phyloP scores from a whole-genome alignment of 2,113 vertebrate genomes.

The Dipodomys spectabilis region DNA sequence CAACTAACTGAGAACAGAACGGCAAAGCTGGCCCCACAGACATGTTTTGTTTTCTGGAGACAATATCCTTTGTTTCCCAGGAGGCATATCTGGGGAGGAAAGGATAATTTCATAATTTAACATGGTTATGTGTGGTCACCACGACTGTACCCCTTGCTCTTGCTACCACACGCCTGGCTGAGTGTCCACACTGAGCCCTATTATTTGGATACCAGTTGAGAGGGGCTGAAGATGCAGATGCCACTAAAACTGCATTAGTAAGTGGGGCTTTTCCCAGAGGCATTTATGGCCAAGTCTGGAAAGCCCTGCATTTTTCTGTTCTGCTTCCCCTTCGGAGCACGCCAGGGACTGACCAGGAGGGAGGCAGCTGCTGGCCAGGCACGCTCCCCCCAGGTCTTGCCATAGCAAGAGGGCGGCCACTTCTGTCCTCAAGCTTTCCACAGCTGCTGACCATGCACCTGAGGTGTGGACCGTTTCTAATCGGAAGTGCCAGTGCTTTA shows the following conservation, averaged over 20 bases:
- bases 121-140: no score
- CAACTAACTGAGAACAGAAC: neutral
- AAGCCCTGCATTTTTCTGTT: neutral
- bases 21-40: accelerated
- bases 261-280: neutral
- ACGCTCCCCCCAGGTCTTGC: neutral
- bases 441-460: neutral
- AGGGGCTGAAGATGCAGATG: neutral
- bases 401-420: neutral
- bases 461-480: slow-evolving; percentile 39
- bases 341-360: neutral
- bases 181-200: neutral
- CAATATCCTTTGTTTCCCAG: neutral
- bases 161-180: no score
- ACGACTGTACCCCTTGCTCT: neutral
- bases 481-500: slow-evolving; percentile 38
- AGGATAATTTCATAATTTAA: neutral
- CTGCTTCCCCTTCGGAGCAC: neutral
- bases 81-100: neutral
- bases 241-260: neutral
- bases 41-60: neutral
- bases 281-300: neutral
- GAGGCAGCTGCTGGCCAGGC: neutral
- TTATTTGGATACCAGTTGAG: accelerated
- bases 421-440: neutral